These are phyloP conservation scores for Microcebus murinus DNA, from an alignment of 2,113 vertebrate species.

Conservation along the genomic window DNA sequence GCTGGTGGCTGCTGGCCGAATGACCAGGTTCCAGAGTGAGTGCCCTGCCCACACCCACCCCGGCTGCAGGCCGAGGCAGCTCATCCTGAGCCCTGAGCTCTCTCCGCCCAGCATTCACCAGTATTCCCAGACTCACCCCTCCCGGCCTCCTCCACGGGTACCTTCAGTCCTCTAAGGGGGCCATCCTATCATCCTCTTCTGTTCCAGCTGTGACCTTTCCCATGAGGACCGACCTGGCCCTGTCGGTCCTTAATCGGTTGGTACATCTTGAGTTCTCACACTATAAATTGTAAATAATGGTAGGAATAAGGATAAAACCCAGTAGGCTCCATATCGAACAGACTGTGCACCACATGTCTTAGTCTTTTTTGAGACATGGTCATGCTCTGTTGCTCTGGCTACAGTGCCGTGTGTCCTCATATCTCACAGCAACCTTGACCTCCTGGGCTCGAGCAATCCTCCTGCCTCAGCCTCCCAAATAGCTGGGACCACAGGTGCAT, in stretches of 20 bases:
- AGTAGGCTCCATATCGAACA: not conserved
- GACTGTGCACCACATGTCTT: accelerated
- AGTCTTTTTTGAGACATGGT: no score
- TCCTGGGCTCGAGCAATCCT: no score
- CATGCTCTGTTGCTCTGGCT: no score
- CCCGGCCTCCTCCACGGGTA: accelerated
- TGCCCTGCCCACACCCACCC: accelerated
- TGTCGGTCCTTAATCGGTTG: accelerated
- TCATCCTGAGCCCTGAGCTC: not conserved
- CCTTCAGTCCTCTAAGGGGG: accelerated
- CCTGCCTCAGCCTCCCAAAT: no score
- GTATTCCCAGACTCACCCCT: not conserved
- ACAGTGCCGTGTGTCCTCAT: no score
- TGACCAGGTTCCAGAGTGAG: accelerated
- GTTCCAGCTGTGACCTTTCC: not conserved
- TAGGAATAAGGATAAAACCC: accelerated
- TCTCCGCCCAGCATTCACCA: accelerated
- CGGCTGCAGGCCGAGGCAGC: accelerated
- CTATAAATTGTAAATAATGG: no score
- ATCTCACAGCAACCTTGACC: no score
- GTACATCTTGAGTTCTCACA: not conserved
- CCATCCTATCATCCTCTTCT: accelerated
- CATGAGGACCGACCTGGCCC: no score
- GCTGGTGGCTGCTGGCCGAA: accelerated
- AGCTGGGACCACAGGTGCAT: no score